These are phyloP conservation scores for Neoniphon sammara DNA, from an alignment of 2,797 vertebrate species.

Conservation along the genomic window DNA sequence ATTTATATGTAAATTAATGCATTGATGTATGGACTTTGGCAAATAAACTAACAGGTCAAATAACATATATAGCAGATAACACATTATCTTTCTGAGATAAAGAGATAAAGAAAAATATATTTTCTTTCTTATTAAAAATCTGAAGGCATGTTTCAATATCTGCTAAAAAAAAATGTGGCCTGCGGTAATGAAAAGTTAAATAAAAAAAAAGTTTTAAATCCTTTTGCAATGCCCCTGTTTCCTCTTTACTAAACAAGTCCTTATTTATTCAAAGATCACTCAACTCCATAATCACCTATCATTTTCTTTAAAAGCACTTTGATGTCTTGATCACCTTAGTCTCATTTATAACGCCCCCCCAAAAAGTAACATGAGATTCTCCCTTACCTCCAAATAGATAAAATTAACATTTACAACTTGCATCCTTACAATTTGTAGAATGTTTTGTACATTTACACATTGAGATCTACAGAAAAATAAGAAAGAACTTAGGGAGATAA, in stretches of 20 bases:
- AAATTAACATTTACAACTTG: neutral
- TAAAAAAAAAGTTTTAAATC: too few relatives aligned
- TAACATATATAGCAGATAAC: conserved; percentile 19
- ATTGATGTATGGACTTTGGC: conserved; percentile 10
- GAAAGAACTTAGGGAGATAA: neutral
- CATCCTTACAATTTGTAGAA: too few relatives aligned
- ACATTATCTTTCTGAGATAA: conserved; percentile 4
- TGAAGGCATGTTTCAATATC: too few relatives aligned
- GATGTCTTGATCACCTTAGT: too few relatives aligned
- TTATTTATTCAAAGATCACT: neutral
- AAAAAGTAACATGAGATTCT: conserved; percentile 18
- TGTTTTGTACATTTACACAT: too few relatives aligned
- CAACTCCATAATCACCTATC: neutral
- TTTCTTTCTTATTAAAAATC: too few relatives aligned
- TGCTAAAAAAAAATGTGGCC: too few relatives aligned
- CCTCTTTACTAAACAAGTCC: too few relatives aligned
- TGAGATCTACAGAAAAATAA: neutral
- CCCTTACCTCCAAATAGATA: neutral
- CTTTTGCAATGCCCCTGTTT: too few relatives aligned
- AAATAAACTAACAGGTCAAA: conserved; percentile 15
- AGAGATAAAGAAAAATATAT: neutral
- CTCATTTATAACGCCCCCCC: neutral
- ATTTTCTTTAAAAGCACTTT: neutral
- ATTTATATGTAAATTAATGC: neutral
- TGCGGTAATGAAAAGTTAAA: neutral